Evolutionary conservation across 2,888 invertebrate species (phyloP), one percentile per base, ranked within the genome.

Genomic region (Cheilosia grossa): DNA sequence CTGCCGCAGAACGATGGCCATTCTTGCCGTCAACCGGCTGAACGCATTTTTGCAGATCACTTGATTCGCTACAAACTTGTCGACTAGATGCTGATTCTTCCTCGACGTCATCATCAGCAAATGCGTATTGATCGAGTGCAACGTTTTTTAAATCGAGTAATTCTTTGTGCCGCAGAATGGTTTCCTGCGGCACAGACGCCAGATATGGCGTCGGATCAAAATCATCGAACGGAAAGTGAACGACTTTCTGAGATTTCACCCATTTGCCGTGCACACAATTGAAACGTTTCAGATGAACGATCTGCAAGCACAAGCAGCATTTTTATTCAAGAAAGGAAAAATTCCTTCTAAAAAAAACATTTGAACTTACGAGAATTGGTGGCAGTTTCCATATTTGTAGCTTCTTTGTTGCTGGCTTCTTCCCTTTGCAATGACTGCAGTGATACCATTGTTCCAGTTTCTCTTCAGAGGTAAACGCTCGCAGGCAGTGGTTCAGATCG

Each of bases 231-330:
- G 98, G 97, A 90, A 98, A 98, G 90, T 97, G 96, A 0, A 98
- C 98, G 27, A 97, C 96, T 91, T 98, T 98, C 90, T 97, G 97
- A 0, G 98, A 98, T 91, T 98, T 98, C 27, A 98, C 96, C 98
- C 98, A 98, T 89, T 97, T 96, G 90, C 95, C 96, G 92, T 97
- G 96, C 69, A 97, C 95, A 91, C 94, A 97, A 91, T 98, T 98
- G 93, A 98, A 98, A 2, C 98, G 94, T 91, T 98, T 98, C 87
- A 98, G 92, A 91, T 98, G 98, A 67, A 98, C 94, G 89, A 98
- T 97, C 97, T 98, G 91, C 0, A 89, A 51, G 24, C 6, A 47
- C 69, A 30, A 30, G 7, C 4, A 59, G 40, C n/a, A 40, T 5
- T 44, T 17, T 10, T 30, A 1, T 49, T 30, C 4, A 33, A 30